Percentiles rank a stretch among this genome's conserved stretches.
phyloP scores from a whole-genome alignment of 1,140 invertebrate genomes.

The Andrena cerasifolii region DNA sequence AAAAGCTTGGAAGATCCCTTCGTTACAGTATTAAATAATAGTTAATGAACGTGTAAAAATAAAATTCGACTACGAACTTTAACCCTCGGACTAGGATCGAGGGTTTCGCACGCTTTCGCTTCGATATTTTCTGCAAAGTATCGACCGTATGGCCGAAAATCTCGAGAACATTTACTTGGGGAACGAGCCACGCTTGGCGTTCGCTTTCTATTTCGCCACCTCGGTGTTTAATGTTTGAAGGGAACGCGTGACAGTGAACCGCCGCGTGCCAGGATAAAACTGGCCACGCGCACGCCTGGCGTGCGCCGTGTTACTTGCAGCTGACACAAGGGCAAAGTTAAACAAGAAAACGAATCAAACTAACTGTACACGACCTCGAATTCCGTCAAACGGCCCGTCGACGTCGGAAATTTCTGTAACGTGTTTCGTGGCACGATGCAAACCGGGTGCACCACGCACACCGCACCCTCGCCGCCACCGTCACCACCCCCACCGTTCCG shows the following conservation, averaged over 20 bases:
- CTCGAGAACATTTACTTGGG: too few relatives aligned
- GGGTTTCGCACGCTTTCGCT: too few relatives aligned
- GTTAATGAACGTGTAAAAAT: too few relatives aligned
- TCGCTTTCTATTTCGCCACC: too few relatives aligned
- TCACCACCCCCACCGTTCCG: too few relatives aligned
- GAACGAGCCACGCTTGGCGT: too few relatives aligned
- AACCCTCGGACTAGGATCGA: too few relatives aligned
- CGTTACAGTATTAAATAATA: too few relatives aligned
- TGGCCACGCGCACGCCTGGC: neutral
- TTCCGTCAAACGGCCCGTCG: conserved; percentile 31
- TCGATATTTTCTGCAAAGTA: too few relatives aligned
- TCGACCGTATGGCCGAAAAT: too few relatives aligned
- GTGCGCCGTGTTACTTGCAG: neutral
- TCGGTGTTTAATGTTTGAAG: neutral
- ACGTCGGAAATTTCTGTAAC: conserved; percentile 47
- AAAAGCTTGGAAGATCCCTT: too few relatives aligned
- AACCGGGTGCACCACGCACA: neutral
- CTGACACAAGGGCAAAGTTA: conserved; percentile 25
- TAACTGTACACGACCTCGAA: conserved; percentile 21
- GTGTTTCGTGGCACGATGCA: conserved; percentile 25
- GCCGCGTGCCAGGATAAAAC: conserved; percentile 26
- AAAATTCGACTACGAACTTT: too few relatives aligned
- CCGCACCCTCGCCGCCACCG: neutral
- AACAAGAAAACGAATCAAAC: conserved; percentile 37
- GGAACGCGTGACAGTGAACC: neutral